Evolutionary conservation across 2,113 vertebrate species (phyloP).

Genomic region (Gorsachius goisagi): DNA sequence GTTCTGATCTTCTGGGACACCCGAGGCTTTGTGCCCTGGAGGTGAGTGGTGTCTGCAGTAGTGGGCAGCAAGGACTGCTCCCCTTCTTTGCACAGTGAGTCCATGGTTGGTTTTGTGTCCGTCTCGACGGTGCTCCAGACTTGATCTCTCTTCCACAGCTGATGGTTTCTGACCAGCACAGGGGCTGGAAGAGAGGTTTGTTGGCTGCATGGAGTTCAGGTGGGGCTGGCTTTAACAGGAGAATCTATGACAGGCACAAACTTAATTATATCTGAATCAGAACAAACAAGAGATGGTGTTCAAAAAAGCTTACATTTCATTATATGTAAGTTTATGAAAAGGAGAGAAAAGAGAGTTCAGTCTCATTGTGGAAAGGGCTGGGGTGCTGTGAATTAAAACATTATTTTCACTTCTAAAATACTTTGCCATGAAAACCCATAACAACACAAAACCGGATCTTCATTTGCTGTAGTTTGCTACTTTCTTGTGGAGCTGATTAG

Average conservation of each 20-base stretch:
- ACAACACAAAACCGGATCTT: neutral
- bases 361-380: neutral
- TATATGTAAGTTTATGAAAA: neutral
- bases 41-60: neutral
- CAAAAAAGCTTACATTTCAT: neutral
- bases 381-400: neutral
- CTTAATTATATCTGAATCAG: neutral
- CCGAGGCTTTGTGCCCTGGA: rapidly evolving
- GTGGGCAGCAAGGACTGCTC: neutral
- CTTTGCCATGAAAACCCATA: neutral
- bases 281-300: neutral
- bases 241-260: neutral
- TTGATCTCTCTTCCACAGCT: neutral
- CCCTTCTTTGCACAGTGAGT: neutral
- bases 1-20: neutral
- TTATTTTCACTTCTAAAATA: neutral
- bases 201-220: neutral
- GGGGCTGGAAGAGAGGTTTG: neutral
- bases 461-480: neutral
- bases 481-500: neutral
- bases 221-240: neutral
- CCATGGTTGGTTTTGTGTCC: neutral
- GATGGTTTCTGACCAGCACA: neutral
- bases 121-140: neutral
- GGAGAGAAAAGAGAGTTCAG: neutral